These are phyloP conservation scores for Dorcus hopei DNA, from an alignment of 2,888 invertebrate genomes.

Conservation along the genomic window DNA sequence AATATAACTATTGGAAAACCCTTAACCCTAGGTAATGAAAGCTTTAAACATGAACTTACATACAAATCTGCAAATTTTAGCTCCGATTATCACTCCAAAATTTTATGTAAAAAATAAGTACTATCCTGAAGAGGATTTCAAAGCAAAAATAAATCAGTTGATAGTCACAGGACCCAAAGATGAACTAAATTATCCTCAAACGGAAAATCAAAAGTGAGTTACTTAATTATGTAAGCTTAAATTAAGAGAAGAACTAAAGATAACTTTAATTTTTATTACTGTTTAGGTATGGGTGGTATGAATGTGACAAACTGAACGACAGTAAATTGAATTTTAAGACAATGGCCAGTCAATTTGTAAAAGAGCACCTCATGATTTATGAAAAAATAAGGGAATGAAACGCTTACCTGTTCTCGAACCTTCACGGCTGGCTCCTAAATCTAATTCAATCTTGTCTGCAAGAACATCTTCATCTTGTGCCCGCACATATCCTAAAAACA, in stretches of 20 bases:
- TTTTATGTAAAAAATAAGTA: slow-evolving; percentile 35
- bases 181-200: slow-evolving; percentile 37
- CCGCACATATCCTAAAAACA: slow-evolving; percentile 47
- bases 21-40: slow-evolving; percentile 23
- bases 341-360: slow-evolving; percentile 44
- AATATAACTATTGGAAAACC: slow-evolving; percentile 26
- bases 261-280: too few relatives aligned
- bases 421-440: slow-evolving; percentile 82
- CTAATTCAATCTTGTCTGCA: slow-evolving; percentile 66
- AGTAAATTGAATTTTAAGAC: slow-evolving; percentile 49
- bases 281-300: slow-evolving; percentile 48
- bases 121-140: slow-evolving; percentile 28
- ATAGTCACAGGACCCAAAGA: slow-evolving; percentile 37
- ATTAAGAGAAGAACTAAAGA: too few relatives aligned
- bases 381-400: slow-evolving; percentile 36
- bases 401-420: slow-evolving; percentile 80
- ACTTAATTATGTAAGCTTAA: too few relatives aligned
- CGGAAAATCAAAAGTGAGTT: slow-evolving; percentile 47
- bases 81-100: slow-evolving; percentile 40
- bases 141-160: slow-evolving; percentile 37
- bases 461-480: slow-evolving; percentile 52
- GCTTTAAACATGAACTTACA: slow-evolving; percentile 1
- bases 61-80: slow-evolving; percentile 25
- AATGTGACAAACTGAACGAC: slow-evolving; percentile 37
- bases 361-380: slow-evolving; percentile 43